Conservation (phyloP, 2,113 vertebrate genomes). For the Bolborhynchus lineola region DNA sequence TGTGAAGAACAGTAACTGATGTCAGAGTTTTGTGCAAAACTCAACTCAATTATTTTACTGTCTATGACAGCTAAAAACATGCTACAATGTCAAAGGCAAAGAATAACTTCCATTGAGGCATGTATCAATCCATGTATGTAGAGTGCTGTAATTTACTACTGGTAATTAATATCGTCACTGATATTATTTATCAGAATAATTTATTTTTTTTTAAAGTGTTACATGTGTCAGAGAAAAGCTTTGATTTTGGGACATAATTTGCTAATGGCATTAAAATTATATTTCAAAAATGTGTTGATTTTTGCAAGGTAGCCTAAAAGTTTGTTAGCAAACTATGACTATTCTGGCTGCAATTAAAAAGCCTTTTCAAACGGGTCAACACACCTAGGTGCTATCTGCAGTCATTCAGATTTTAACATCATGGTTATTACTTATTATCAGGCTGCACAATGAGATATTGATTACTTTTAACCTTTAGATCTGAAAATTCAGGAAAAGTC, state of each 20-base stretch:
- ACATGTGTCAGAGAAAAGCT: background rate
- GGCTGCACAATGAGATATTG: conserved; percentile 80
- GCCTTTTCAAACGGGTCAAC: conserved; percentile 69
- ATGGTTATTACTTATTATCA: conserved; percentile 81
- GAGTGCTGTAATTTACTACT: background rate
- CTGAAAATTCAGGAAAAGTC: conserved; percentile 74
- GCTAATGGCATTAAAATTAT: conserved; percentile 39
- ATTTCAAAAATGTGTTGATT: conserved; percentile 57
- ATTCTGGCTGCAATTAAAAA: conserved; percentile 75
- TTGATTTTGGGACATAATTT: conserved; percentile 27
- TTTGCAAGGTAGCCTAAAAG: conserved; percentile 70
- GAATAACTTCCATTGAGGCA: background rate
- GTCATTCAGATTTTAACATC: conserved; percentile 79
- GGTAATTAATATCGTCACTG: background rate
- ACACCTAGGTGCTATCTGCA: conserved; percentile 70
- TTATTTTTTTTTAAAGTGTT: background rate
- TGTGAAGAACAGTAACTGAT: background rate
- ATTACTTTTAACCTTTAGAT: conserved; percentile 83
- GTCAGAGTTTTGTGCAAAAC: background rate
- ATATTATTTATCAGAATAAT: conserved; percentile 1
- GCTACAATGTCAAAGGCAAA: background rate
- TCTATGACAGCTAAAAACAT: background rate
- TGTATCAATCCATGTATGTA: background rate
- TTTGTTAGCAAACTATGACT: conserved; percentile 74
- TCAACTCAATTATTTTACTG: background rate